phyloP scores from a whole-genome alignment of 2,113 vertebrate genomes.

The Abramis brama region DNA sequence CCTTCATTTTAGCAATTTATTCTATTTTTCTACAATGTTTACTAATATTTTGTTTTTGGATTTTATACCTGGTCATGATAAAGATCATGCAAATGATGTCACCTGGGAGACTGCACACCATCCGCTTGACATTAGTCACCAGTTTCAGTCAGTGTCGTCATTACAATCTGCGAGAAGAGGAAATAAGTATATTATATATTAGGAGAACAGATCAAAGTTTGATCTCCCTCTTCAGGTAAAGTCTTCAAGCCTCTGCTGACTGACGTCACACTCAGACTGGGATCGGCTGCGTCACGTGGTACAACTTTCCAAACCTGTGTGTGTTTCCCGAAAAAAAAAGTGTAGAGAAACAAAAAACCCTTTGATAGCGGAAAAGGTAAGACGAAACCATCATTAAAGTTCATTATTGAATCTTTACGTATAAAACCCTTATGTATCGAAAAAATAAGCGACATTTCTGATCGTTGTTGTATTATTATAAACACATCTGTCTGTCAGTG shows the following conservation, averaged over 20 bases:
- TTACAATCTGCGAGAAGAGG: neutral
- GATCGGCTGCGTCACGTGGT: constrained; percentile 60
- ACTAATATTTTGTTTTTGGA: neutral
- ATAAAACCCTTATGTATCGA: neutral
- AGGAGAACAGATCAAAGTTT: neutral
- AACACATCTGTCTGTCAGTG: constrained; percentile 34
- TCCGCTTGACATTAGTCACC: neutral
- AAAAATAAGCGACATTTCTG: neutral
- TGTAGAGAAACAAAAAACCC: neutral
- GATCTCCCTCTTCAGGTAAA: neutral
- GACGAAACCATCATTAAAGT: neutral
- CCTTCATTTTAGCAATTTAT: neutral
- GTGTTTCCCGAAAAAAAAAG: constrained; percentile 38
- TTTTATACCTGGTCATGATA: neutral
- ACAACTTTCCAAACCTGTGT: constrained; percentile 48
- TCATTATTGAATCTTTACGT: neutral
- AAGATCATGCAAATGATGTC: constrained; percentile 1
- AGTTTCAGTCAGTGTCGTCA: constrained; percentile 8
- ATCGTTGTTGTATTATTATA: neutral
- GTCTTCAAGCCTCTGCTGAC: constrained; percentile 37
- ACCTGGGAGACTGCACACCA: neutral
- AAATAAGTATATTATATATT: neutral
- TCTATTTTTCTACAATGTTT: neutral
- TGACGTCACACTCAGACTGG: constrained; percentile 55
- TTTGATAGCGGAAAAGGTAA: constrained; percentile 31